Percentiles rank a stretch among this genome's conserved stretches.
phyloP scores from a whole-genome alignment of 2,113 vertebrate species.

The Collichthys lucidus region DNA sequence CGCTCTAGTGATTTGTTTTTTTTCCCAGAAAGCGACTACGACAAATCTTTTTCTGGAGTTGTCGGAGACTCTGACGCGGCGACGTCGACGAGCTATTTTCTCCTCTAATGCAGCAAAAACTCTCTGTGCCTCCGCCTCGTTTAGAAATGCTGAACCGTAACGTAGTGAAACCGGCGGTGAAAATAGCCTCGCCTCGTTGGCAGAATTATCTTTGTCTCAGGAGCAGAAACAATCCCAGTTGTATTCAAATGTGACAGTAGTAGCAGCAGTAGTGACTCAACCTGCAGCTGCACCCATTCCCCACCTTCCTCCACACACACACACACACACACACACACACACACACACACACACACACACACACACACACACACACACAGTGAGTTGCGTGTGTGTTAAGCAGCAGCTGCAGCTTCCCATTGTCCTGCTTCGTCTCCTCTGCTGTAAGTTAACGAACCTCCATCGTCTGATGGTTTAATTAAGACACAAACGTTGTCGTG shows the following conservation, averaged over 20 bases:
- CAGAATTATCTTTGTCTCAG: neutral
- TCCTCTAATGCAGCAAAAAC: neutral
- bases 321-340: neutral
- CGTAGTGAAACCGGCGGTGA: too few species aligned
- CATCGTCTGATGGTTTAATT: constrained; percentile 19
- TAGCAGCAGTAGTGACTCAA: constrained; percentile 35
- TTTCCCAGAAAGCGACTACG: too few species aligned
- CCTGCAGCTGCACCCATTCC: constrained; percentile 27
- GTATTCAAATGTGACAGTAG: neutral
- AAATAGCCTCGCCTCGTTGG: neutral
- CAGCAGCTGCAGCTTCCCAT: constrained; percentile 39
- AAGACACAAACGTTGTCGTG: neutral
- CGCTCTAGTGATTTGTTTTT: too few species aligned
- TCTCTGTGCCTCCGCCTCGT: too few species aligned
- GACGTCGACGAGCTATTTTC: too few species aligned
- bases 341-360: constrained; percentile 2
- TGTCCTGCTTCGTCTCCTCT: constrained; percentile 14
- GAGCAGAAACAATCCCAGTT: neutral
- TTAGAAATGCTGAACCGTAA: too few species aligned
- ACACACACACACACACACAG: constrained; percentile 5
- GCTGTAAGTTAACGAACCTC: constrained; percentile 15
- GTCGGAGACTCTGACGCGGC: too few species aligned
- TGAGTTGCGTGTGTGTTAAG: neutral
- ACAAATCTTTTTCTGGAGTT: too few species aligned
- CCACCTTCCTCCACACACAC: neutral